Evolutionary conservation across 2,888 invertebrate species (phyloP), one percentile per base, ranked within the genome.

Genomic region (Argyresthia albistria): DNA sequence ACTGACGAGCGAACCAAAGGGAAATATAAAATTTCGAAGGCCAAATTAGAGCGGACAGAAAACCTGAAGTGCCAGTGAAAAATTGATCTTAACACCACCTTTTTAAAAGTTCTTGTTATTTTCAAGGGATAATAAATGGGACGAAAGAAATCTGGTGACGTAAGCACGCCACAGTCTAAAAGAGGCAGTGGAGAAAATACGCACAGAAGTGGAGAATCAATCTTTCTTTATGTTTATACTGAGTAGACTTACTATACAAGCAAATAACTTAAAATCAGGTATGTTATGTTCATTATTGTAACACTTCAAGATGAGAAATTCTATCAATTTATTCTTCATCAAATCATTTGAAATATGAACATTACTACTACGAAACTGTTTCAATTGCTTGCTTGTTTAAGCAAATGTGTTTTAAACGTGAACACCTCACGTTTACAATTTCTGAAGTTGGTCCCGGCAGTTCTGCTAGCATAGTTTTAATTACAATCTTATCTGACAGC

Each of bases 401-500:
- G 25, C 6, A 4, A 25, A 25, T 47, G 43, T n/a, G 25, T 10
- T 37, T 50, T n/a, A 50, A n/a, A 42, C 15, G 12, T 11, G 15
- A 42, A 43, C 25, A 25, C 42, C 35, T 43, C 11, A 43, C 35
- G 11, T 43, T 25, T 50, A 43, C 49, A 37, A 42, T 45, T 36
- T 45, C 35, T 12, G 48, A 37, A 14, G 67, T 81, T 82, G 83
- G 83, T 83, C 83, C 83, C 83, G 65, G 67, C 64, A 64, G 61
- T 60, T 61, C 66, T 73, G 72, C 67, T 66, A 70, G 76, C 12
- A 1, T 14, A 8, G 0, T 37, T 43, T 37, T 12, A 46, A 10
- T 8, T 8, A 11, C 1, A 35, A 46, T 25, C 16, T 53, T 86
- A 87, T 83, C 86, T 87, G 25, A 86, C 79, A 50, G 86, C 86